Evolutionary conservation across 2,113 vertebrate species (phyloP).

Genomic region (Mobula birostris): DNA sequence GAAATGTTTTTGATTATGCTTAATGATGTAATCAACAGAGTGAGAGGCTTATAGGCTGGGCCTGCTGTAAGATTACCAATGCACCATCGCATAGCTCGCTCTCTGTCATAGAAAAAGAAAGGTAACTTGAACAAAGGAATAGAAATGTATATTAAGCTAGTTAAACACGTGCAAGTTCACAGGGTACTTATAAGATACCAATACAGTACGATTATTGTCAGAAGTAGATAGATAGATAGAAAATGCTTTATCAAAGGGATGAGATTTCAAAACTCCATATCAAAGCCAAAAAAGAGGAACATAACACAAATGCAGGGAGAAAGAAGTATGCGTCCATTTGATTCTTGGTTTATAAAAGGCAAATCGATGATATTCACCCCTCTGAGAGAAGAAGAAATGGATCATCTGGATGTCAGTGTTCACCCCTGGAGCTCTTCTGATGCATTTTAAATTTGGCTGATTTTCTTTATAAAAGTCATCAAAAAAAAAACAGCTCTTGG

Average conservation of each 20-base stretch:
- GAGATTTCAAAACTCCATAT: conserved; percentile 21
- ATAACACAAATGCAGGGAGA: conserved; percentile 17
- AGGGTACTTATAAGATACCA: neutral
- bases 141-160: conserved; percentile 19
- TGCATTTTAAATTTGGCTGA: conserved; percentile 73
- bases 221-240: conserved; percentile 17
- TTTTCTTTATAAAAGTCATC: conserved; percentile 70
- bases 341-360: conserved; percentile 26
- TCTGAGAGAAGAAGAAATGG: conserved; percentile 56
- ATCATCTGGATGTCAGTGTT: conserved; percentile 68
- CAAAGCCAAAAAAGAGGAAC: conserved; percentile 24
- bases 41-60: conserved; percentile 57
- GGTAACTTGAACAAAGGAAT: conserved; percentile 10
- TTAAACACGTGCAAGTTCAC: neutral
- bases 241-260: conserved; percentile 35
- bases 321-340: conserved; percentile 1
- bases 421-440: conserved; percentile 65
- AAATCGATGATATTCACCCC: conserved; percentile 52
- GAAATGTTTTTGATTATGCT: conserved; percentile 67
- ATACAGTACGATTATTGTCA: conserved; percentile 12
- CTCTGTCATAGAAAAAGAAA: neutral
- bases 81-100: conserved; percentile 44
- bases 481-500: conserved; percentile 58
- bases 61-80: conserved; percentile 50
- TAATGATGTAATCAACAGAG: conserved; percentile 72